phyloP scores from a whole-genome alignment of 2,797 vertebrate genomes.

The Hephaestus fuliginosus region DNA sequence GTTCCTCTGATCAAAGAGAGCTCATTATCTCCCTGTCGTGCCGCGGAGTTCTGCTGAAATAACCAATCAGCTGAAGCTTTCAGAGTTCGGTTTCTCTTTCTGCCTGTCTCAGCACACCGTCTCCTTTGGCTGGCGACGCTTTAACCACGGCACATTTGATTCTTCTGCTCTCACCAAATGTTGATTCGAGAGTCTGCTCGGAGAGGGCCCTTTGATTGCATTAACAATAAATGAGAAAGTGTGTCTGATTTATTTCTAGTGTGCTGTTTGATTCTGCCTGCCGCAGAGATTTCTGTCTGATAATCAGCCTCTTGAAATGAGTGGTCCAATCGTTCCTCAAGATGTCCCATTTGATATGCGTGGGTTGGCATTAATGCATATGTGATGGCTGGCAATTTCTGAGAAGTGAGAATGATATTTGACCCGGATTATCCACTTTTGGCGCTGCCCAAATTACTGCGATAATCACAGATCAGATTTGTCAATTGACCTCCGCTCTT shows the following conservation, averaged over 20 bases:
- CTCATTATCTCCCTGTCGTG: conserved; percentile 77
- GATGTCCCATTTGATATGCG: conserved; percentile 59
- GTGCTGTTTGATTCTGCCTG: conserved; percentile 52
- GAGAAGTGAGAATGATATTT: conserved; percentile 60
- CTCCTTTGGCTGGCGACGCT: conserved; percentile 51
- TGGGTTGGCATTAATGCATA: conserved; percentile 59
- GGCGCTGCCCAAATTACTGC: conserved; percentile 30
- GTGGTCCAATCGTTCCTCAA: conserved; percentile 54
- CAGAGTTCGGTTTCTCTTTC: conserved; percentile 58
- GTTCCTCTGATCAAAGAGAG: conserved; percentile 80
- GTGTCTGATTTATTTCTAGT: conserved; percentile 70
- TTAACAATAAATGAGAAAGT: conserved; percentile 68
- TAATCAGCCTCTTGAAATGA: conserved; percentile 68
- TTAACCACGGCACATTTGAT: conserved; percentile 53
- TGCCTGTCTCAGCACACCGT: conserved; percentile 69
- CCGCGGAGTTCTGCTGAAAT: conserved; percentile 72
- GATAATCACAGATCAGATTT: conserved; percentile 59
- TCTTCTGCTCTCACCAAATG: conserved; percentile 62
- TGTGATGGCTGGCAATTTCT: conserved; percentile 56
- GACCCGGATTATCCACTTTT: conserved; percentile 68
- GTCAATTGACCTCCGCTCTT: conserved; percentile 52
- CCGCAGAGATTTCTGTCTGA: conserved; percentile 51
- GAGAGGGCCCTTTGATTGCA: conserved; percentile 74
- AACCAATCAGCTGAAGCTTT: conserved; percentile 72
- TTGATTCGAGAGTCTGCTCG: conserved; percentile 71